Evolutionary conservation across 2,888 invertebrate genomes (phyloP), one percentile per base, ranked within the genome.

Genomic region (Tenthredo notha): DNA sequence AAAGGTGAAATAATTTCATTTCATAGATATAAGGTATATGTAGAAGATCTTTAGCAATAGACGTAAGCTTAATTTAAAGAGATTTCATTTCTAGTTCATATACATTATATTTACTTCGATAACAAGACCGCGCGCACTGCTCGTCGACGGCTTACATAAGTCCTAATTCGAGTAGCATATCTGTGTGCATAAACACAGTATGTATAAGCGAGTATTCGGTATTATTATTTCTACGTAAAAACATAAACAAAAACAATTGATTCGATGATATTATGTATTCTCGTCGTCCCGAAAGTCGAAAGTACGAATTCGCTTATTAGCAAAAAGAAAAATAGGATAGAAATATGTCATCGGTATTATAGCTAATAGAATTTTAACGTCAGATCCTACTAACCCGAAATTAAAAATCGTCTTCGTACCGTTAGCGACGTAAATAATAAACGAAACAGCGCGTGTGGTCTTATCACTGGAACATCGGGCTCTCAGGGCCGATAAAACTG

Each of bases 401-500:
- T 67, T 40, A 33, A 72, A 72, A 72, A 72, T 72, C n/a, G 70
- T 72, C 70, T 72, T 29, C 37, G 7, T 40, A 18, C 15, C 18
- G 70, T 37, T 72, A 72, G n/a, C 40, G 70, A 37, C 70, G 70
- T 29, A 72, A 72, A 72, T 72, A 72, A 61, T 61, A 25, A 61
- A 61, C 25, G 9, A 72, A 72, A 40, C 70, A 9, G 70, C 70
- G 70, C 70, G 70, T 72, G 70, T 72, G 33, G 70, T 40, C 33
- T 72, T 72, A 72, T 72, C 70, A 72, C 70, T n/a, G 70, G 40
- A 72, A 40, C 70, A 37, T 72, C 70, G 70, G 70, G 70, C 70
- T 72, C 70, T 72, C 70, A 72, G 37, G 70, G 70, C 70, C 70
- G 70, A 72, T 72, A 72, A 72, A 72, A 72, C 37, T 72, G 37